phyloP scores from a whole-genome alignment of 2,888 invertebrate species.

The Seira ritae region DNA sequence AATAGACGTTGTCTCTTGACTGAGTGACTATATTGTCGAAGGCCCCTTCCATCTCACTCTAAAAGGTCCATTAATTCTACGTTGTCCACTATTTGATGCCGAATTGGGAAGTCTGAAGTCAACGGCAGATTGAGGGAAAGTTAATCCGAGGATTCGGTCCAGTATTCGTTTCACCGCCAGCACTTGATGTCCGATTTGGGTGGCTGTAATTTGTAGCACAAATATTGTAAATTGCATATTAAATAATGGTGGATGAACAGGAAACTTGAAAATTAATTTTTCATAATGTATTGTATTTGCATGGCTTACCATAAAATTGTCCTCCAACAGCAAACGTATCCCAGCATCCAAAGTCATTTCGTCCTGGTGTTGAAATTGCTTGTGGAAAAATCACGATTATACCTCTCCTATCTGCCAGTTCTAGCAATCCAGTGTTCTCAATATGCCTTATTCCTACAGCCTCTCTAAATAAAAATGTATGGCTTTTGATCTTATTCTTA shows the following conservation, averaged over 20 bases:
- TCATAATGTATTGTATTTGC: background rate
- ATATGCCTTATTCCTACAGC: slow-evolving; percentile 47
- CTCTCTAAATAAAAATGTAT: slow-evolving; percentile 6
- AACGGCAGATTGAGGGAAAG: background rate
- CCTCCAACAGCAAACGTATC: slow-evolving; percentile 50
- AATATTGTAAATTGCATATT: background rate
- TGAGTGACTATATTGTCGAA: too few species aligned
- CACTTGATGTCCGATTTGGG: slow-evolving; percentile 33
- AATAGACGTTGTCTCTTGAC: too few species aligned
- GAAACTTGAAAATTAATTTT: background rate
- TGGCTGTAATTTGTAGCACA: background rate
- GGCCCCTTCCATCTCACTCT: too few species aligned
- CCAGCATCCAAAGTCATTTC: slow-evolving; percentile 55
- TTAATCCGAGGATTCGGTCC: slow-evolving; percentile 40
- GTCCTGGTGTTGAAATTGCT: slow-evolving; percentile 2
- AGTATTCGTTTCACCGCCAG: slow-evolving; percentile 58
- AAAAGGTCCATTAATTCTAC: too few species aligned
- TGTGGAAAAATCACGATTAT: slow-evolving; percentile 67
- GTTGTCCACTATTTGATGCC: too few species aligned
- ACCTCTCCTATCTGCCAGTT: slow-evolving; percentile 63
- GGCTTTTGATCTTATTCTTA: too few species aligned
- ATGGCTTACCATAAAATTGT: slow-evolving; percentile 29
- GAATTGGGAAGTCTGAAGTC: too few species aligned
- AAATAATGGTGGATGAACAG: background rate
- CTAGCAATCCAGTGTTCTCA: slow-evolving; percentile 63